Evolutionary conservation across 2,888 invertebrate genomes (phyloP).

Genomic region (Drosophila infuscata): DNA sequence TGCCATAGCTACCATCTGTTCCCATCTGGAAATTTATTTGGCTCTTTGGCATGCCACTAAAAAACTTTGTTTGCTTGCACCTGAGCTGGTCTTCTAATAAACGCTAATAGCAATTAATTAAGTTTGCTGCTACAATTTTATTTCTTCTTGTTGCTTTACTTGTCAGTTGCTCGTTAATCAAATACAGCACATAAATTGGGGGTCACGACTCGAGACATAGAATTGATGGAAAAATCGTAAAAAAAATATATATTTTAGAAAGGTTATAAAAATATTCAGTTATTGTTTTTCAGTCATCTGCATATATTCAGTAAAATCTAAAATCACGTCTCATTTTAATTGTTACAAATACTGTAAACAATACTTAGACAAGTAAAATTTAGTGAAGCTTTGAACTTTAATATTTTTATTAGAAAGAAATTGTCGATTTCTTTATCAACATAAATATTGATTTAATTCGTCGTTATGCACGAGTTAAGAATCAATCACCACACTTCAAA

Average conservation of each 20-base stretch:
- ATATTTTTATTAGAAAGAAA: neutral
- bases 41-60: constrained; percentile 17
- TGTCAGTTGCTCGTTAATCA: constrained; percentile 18
- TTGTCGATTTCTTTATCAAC: neutral
- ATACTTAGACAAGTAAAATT: neutral
- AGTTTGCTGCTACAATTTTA: neutral
- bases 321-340: neutral
- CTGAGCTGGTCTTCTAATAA: constrained; percentile 43
- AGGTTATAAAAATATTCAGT: neutral
- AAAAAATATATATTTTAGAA: too few species aligned
- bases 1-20: constrained; percentile 23
- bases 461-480: neutral
- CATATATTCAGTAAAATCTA: neutral
- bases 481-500: neutral
- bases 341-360: neutral
- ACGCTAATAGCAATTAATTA: constrained; percentile 60
- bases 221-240: neutral
- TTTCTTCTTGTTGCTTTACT: constrained; percentile 1
- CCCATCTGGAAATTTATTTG: constrained; percentile 10
- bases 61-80: constrained; percentile 37
- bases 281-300: neutral
- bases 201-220: neutral
- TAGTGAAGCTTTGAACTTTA: neutral
- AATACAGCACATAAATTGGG: neutral
- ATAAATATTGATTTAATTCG: neutral